Evolutionary conservation across 2,888 invertebrate genomes (phyloP), one percentile per base, ranked within the genome.

Genomic region (Amphipoea lucens): DNA sequence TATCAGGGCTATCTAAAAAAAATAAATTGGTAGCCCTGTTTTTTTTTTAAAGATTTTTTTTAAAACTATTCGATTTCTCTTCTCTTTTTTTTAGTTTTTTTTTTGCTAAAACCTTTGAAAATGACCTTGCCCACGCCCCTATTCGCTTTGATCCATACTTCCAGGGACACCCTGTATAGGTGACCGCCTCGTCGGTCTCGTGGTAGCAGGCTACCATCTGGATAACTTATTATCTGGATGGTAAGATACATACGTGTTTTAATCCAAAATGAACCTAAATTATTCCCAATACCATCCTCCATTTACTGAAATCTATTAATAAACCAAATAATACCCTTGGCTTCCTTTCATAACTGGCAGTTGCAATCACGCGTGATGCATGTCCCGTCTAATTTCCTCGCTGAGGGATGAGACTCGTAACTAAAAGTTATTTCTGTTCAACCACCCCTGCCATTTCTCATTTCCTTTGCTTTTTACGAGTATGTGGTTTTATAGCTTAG

Each of bases 361-460:
- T 45, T 66, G 67, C 78, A 89, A 87, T 91, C 89, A 89, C 66
- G 76, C 84, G 76, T 85, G 86, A 88, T 86, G 88, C 84, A 87
- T 87, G 90, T 86, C 88, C 84, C 85, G 72, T 90, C 89, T 81
- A 87, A 92, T 92, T 90, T 92, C 93, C 90, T 86, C 72, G 85
- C 81, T 86, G 91, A 92, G 89, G 92, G 92, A 90, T 92, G 91
- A 86, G 54, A 17, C 73, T 73, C 63, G 71, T 69, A 84, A 81
- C 71, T 60, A 81, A 71, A 70, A 79, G 88, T 89, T 94, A 94
- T 94, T 94, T 91, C 78, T 83, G 91, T 88, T 69, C 74, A 79
- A 85, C 84, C 76, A 90, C 91, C 91, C 91, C 85, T 86, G 93
- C 92, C 90, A 91, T 91, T 90, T 90, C 85, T 94, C 90, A 92